Conservation (phyloP, 2,797 vertebrate genomes). For the Nasua narica region DNA sequence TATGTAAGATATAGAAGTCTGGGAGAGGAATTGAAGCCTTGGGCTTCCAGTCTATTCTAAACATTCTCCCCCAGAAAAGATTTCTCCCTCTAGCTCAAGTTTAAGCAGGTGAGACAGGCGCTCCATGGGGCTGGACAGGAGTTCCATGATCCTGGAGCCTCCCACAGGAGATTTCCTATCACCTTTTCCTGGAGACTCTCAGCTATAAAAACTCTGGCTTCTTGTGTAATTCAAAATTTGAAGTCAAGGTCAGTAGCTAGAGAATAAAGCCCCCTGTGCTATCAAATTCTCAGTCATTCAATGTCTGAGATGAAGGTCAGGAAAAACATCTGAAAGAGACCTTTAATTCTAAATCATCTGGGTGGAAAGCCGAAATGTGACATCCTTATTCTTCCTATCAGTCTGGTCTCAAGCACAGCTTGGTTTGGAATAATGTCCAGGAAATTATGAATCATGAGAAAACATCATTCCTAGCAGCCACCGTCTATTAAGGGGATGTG, state of each 20-base stretch:
- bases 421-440: slow-evolving; percentile 34
- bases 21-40: not conserved
- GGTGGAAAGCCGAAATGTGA: not conserved
- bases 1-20: not conserved
- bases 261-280: not conserved
- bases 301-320: not conserved
- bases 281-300: not conserved
- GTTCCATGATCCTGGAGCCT: not conserved
- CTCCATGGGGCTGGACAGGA: not conserved
- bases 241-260: not conserved
- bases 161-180: not conserved
- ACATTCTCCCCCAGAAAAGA: not conserved
- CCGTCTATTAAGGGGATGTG: slow-evolving; percentile 39
- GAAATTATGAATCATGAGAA: slow-evolving; percentile 66
- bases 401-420: slow-evolving; percentile 7
- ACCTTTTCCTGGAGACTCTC: not conserved
- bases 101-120: not conserved
- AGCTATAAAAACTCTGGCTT: not conserved
- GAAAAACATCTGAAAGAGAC: slow-evolving; percentile 16
- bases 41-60: not conserved
- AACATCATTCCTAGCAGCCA: slow-evolving; percentile 20
- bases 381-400: slow-evolving; percentile 17
- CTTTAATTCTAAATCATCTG: slow-evolving; percentile 37
- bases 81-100: not conserved
- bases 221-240: not conserved